Conservation (phyloP, 2,113 vertebrate genomes). For the Rhabdornis inornatus region DNA sequence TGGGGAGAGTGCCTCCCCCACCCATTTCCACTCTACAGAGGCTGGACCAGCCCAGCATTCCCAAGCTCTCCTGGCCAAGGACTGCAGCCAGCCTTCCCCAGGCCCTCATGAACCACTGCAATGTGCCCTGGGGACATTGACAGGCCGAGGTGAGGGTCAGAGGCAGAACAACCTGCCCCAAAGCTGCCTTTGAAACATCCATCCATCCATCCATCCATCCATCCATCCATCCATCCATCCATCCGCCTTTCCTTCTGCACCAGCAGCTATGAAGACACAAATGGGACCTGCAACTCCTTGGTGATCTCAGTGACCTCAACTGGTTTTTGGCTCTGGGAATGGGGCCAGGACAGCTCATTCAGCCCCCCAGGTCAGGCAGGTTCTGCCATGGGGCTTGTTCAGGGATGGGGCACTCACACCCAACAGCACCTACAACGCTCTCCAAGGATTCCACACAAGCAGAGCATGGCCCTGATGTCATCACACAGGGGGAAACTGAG, state of each 20-base stretch:
- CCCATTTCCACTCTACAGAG: background rate
- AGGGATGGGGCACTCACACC: background rate
- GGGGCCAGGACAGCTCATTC: background rate
- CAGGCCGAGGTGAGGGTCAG: background rate
- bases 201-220: background rate
- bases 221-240: background rate
- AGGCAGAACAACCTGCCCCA: background rate
- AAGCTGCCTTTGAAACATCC: background rate
- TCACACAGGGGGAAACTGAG: background rate
- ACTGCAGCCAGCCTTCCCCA: background rate
- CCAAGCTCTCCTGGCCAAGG: background rate
- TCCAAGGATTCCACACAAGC: background rate
- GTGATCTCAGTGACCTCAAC: background rate
- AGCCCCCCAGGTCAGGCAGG: background rate
- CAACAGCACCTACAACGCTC: fast-evolving
- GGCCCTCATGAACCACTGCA: fast-evolving
- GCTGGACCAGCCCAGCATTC: background rate
- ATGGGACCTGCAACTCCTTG: fast-evolving
- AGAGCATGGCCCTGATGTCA: background rate
- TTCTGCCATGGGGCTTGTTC: fast-evolving
- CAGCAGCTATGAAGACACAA: background rate
- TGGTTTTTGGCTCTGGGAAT: background rate
- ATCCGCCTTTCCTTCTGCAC: background rate
- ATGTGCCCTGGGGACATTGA: background rate
- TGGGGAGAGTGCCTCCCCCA: background rate